Conservation (phyloP, 2,797 vertebrate genomes). For the Pangasius macronema region DNA sequence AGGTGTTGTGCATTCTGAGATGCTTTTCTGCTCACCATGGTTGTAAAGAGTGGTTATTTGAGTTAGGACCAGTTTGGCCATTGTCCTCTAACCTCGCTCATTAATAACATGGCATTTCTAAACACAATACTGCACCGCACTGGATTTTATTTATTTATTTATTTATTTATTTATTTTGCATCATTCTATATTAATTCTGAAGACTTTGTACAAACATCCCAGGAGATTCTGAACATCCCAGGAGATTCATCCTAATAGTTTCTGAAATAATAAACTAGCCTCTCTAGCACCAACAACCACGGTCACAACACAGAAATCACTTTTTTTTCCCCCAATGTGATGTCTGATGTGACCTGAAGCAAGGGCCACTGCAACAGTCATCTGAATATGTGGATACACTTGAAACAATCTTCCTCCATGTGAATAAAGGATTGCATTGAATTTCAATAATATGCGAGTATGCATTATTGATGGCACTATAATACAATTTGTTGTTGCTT, state of each 20-base stretch:
- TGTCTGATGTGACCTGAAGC: background rate
- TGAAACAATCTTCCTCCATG: constrained; percentile 38
- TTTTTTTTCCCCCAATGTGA: background rate
- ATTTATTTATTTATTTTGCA: background rate
- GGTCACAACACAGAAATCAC: background rate
- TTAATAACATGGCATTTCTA: background rate
- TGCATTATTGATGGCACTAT: constrained; percentile 60
- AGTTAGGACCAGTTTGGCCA: background rate
- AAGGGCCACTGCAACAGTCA: background rate
- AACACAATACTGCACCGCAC: background rate
- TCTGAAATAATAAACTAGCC: background rate
- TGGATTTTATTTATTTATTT: background rate
- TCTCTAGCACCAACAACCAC: background rate
- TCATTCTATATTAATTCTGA: background rate
- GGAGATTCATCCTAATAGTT: background rate
- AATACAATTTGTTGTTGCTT: constrained; percentile 58
- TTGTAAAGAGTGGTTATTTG: background rate
- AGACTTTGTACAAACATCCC: background rate
- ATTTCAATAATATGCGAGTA: constrained; percentile 58
- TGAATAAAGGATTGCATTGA: constrained; percentile 50
- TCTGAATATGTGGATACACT: constrained; percentile 20
- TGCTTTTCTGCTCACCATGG: background rate
- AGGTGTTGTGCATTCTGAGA: background rate
- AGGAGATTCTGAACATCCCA: background rate
- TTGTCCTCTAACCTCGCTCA: background rate